Evolutionary conservation across 1,140 invertebrate species (phyloP).

Genomic region (Ostrea denselamellosa): DNA sequence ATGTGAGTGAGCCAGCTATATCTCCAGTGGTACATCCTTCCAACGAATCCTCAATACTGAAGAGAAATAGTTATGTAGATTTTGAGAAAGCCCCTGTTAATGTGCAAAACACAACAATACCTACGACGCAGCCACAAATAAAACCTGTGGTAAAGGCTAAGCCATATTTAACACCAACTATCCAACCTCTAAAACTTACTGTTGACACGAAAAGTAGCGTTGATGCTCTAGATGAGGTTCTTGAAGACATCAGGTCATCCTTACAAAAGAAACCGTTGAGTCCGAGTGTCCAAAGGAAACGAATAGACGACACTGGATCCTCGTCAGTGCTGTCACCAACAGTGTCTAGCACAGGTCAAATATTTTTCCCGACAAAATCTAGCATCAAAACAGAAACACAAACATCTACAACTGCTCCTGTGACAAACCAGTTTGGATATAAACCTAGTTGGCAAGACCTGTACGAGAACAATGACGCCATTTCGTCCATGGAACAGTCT

Average conservation of each 20-base stretch:
- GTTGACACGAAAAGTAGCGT: conserved; percentile 62
- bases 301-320: conserved; percentile 6
- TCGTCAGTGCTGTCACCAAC: conserved; percentile 59
- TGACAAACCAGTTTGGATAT: neutral
- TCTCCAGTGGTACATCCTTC: neutral
- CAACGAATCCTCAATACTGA: neutral
- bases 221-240: conserved; percentile 73
- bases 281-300: conserved; percentile 21
- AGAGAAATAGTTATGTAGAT: neutral
- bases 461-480: neutral
- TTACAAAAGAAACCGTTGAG: conserved; percentile 66
- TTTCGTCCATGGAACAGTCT: conserved; percentile 2
- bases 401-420: neutral
- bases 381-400: neutral
- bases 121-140: neutral
- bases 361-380: conserved; percentile 27
- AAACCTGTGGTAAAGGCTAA: conserved; percentile 43
- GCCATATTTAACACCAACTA: conserved; percentile 67
- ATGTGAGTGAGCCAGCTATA: neutral
- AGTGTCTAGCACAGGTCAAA: neutral
- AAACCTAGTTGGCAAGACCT: neutral
- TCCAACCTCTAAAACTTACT: conserved; percentile 69
- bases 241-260: conserved; percentile 71
- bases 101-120: neutral
- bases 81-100: neutral